Conservation (phyloP, 2,888 invertebrate genomes). For the Gandaritis pyraliata region DNA sequence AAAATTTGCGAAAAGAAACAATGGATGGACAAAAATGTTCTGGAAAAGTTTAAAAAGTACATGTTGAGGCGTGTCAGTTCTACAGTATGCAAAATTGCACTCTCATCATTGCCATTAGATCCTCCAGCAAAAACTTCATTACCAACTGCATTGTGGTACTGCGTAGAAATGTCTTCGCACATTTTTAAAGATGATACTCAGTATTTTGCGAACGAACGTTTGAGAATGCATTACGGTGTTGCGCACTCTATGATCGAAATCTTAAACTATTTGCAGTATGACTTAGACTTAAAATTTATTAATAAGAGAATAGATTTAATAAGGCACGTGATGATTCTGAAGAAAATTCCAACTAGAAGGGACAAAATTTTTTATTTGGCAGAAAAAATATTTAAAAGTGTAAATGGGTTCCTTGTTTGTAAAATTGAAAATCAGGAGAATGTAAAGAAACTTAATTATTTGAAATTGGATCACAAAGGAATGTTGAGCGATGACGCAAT, state of each 20-base stretch:
- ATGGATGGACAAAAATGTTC: slow-evolving; percentile 1
- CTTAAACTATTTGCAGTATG: not conserved
- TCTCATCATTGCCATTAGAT: not conserved
- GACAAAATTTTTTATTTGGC: not conserved
- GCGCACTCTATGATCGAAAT: slow-evolving; percentile 1
- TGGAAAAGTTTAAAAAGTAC: not conserved
- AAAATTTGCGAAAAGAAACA: not conserved
- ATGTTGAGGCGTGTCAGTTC: not conserved
- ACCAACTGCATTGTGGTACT: not conserved
- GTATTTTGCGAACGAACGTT: not conserved
- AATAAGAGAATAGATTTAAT: not conserved
- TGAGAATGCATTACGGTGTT: not conserved
- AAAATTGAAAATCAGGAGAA: not conserved
- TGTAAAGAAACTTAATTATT: not conserved
- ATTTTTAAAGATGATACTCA: not conserved
- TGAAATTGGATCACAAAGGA: not conserved
- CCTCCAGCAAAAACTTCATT: not conserved
- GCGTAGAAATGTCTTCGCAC: not conserved
- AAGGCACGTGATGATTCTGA: not conserved
- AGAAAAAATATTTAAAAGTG: not conserved
- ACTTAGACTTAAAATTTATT: not conserved
- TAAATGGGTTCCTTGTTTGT: not conserved
- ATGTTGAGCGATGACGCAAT: not conserved
- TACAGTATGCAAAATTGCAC: not conserved
- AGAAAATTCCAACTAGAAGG: not conserved